Conservation (phyloP, 2,888 invertebrate genomes). For the Pelosia muscerda region DNA sequence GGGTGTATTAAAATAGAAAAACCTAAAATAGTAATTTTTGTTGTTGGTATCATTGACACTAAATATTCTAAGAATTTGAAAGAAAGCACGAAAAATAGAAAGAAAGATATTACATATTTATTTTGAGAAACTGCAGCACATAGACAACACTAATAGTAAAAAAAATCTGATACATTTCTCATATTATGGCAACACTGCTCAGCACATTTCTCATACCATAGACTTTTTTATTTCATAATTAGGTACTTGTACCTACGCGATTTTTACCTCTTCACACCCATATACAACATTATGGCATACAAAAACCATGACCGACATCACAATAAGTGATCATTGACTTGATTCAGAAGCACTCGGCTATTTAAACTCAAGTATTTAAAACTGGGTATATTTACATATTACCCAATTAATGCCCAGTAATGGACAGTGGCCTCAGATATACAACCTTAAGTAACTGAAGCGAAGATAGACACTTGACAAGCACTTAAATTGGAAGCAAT, state of each 20-base stretch:
- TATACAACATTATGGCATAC: not conserved
- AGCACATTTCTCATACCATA: too few relatives aligned
- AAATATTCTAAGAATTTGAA: too few relatives aligned
- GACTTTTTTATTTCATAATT: not conserved
- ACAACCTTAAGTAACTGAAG: conserved; percentile 8
- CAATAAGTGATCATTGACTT: conserved; percentile 7
- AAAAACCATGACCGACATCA: conserved; percentile 7
- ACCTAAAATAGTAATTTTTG: too few relatives aligned
- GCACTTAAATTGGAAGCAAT: conserved; percentile 19
- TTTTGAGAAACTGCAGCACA: too few relatives aligned
- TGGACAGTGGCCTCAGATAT: conserved; percentile 20
- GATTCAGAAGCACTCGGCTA: conserved; percentile 10
- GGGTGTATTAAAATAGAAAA: too few relatives aligned
- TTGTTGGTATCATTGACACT: too few relatives aligned
- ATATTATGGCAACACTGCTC: too few relatives aligned
- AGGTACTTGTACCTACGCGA: too few relatives aligned
- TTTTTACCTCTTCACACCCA: not conserved
- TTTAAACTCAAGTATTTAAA: not conserved
- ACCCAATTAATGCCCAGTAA: conserved; percentile 11
- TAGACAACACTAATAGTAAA: too few relatives aligned
- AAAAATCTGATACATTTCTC: too few relatives aligned
- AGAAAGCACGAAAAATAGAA: too few relatives aligned
- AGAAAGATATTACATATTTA: too few relatives aligned
- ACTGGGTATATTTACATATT: conserved; percentile 17
- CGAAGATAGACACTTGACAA: conserved; percentile 27